Conservation (phyloP, 2,113 vertebrate species). For the Lasiurus borealis region DNA sequence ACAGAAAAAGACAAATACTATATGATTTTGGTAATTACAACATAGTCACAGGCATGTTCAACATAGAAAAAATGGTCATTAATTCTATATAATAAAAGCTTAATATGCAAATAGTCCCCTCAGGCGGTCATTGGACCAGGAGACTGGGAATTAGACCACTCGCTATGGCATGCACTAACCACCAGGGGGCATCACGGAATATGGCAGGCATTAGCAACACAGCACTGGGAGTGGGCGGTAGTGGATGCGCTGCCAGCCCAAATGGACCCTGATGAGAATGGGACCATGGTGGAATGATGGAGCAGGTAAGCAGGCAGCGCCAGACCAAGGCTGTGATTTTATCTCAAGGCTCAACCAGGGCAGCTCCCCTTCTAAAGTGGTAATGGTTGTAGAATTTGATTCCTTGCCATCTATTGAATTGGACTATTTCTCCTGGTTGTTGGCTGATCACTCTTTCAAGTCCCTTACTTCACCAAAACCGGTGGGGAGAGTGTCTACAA, state of each 20-base stretch:
- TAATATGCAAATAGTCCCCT: too few relatives aligned
- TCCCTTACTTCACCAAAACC: background rate
- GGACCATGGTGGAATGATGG: too few relatives aligned
- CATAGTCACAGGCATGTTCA: background rate
- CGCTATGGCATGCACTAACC: too few relatives aligned
- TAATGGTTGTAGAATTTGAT: background rate
- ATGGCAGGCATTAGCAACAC: accelerated
- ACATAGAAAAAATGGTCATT: background rate
- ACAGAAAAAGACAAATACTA: background rate
- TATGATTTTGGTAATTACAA: background rate
- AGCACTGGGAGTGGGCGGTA: too few relatives aligned
- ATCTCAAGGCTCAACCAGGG: background rate
- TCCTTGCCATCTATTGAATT: background rate
- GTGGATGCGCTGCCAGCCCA: too few relatives aligned
- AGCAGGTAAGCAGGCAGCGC: too few relatives aligned
- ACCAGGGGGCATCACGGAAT: too few relatives aligned
- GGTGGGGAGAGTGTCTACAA: background rate
- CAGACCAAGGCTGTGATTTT: background rate
- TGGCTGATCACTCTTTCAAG: background rate
- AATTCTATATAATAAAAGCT: background rate
- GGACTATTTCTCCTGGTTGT: background rate
- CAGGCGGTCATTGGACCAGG: accelerated
- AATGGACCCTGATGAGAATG: too few relatives aligned
- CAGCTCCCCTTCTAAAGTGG: background rate
- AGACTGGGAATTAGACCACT: too few relatives aligned